Evolutionary conservation across 2,888 invertebrate genomes (phyloP).

Genomic region (Escarpia spicata): DNA sequence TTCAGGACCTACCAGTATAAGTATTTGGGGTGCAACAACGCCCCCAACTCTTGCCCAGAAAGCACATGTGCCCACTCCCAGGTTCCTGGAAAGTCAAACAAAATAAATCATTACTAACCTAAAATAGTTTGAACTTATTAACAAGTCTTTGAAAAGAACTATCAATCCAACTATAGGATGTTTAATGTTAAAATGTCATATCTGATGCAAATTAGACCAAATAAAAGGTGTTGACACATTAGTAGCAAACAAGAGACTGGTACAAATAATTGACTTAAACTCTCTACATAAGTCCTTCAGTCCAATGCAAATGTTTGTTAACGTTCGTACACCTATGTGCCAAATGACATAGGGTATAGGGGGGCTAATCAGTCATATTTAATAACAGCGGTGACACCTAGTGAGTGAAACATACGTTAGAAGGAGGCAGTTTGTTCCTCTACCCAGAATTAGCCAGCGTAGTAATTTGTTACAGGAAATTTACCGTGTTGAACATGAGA

Average conservation of each 20-base stretch:
- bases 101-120: background rate
- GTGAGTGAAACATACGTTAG: too few species aligned
- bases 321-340: too few species aligned
- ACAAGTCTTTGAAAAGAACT: background rate
- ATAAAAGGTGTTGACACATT: background rate
- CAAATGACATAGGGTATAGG: too few species aligned
- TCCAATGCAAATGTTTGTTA: too few species aligned
- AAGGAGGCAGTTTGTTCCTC: too few species aligned
- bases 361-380: too few species aligned
- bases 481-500: too few species aligned
- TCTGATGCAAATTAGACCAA: background rate
- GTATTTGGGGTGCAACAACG: conserved; percentile 66
- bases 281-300: too few species aligned
- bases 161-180: background rate
- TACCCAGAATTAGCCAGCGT: too few species aligned
- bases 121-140: background rate
- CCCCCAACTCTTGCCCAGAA: conserved; percentile 68
- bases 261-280: too few species aligned
- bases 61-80: conserved; percentile 67
- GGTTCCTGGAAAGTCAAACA: conserved; percentile 49
- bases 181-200: background rate
- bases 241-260: background rate
- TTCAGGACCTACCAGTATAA: conserved; percentile 50
- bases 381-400: too few species aligned
- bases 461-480: too few species aligned